Base-by-base conservation (phyloP, 2,888 invertebrate genomes). In the Liopterus haemorrhoidalis region DNA sequence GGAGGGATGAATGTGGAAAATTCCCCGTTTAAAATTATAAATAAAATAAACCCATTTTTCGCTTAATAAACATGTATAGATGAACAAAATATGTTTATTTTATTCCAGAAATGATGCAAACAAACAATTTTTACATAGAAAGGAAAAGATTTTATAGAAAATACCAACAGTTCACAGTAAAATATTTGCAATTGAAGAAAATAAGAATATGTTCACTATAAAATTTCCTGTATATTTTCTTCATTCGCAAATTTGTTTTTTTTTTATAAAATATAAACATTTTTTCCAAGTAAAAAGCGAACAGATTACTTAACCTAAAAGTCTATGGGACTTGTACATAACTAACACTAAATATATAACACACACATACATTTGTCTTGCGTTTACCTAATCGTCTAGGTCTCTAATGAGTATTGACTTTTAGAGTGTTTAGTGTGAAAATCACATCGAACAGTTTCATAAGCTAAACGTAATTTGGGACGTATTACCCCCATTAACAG, bases 241-340 rank as follows among this genome's bases (percentile, higher is more conserved):
- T 9, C 8, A n/a, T n/a, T n/a, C n/a, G n/a, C n/a, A n/a, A n/a
- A n/a, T n/a, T n/a, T n/a, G n/a, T n/a, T n/a, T n/a, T n/a, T n/a
- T n/a, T n/a, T n/a, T 45, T 45, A 45, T 45, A 45, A 45, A 45
- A 45, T 45, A 45, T 38, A 45, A 45, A 39, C 44, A 45, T 45
- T 45, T n/a, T n/a, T 45, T 33, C 41, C 39, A 32, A 39, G 44
- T 45, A 45, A 45, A 38, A 45, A 45, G 44, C 44, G 39, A 45
- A 45, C 44, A 45, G 44, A 38, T 45, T 45, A 38, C 39, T 45
- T 45, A 45, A 38, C 32, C 18, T 38, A 39, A 43, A 36, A 43
- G 43, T 43, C 43, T 43, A 43, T 35, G 36, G 33, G 41, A 33
- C 32, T 31, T 35, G 22, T 21, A 35, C 43, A 25, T 33, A 27